Conservation (phyloP, 2,113 vertebrate species). For the Perognathus longimembris region DNA sequence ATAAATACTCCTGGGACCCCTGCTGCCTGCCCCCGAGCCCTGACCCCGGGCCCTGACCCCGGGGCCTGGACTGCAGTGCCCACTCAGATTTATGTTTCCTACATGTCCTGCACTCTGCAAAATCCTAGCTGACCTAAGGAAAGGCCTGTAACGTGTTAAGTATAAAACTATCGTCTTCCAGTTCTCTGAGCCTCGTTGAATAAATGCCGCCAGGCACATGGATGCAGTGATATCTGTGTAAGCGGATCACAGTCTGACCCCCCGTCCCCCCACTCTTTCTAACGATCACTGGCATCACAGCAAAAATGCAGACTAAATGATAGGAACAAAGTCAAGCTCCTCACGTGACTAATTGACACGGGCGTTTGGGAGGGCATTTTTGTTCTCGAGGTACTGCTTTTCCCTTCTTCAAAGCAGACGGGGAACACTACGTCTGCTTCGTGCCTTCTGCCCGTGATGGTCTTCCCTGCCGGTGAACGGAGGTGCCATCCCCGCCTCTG, state of each 20-base stretch:
- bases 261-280: background rate
- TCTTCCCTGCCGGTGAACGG: conserved; percentile 44
- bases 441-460: background rate
- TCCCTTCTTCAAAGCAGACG: conserved; percentile 19
- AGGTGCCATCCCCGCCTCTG: background rate
- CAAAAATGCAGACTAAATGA: background rate
- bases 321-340: background rate
- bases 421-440: conserved; percentile 23
- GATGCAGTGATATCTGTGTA: background rate
- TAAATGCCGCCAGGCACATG: background rate
- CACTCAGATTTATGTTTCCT: background rate
- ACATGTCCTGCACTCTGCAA: background rate
- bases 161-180: conserved; percentile 2
- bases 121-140: background rate
- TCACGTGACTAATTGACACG: background rate
- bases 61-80: background rate
- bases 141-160: background rate
- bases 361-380: background rate
- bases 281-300: background rate
- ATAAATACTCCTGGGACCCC: background rate
- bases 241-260: background rate
- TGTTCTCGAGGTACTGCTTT: conserved; percentile 33
- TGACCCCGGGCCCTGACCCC: too few relatives aligned
- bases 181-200: background rate
- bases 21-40: too few relatives aligned